Percentiles rank a stretch among this genome's conserved stretches.
Conservation (phyloP, 1,140 invertebrate genomes). For the Pentalonia nigronervosa region DNA sequence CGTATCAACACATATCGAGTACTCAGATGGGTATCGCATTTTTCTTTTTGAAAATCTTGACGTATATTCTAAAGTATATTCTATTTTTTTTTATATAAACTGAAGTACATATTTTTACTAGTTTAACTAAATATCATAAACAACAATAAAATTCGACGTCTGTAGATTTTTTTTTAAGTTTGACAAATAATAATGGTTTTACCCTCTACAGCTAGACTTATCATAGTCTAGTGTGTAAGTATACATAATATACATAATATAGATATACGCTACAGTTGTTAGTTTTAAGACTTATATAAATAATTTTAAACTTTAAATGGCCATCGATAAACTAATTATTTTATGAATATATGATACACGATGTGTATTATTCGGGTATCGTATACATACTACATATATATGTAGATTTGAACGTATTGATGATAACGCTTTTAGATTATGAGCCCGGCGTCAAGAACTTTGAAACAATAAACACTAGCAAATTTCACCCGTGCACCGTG, state of each 20-base stretch:
- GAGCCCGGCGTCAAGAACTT: constrained; percentile 28
- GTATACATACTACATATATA: neutral
- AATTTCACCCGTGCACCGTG: neutral
- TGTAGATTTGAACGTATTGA: neutral
- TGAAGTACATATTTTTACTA: no score
- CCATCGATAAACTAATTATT: neutral
- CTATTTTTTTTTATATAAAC: no score
- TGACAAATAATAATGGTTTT: neutral
- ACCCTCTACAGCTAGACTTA: neutral
- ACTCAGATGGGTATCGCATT: no score
- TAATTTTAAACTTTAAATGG: neutral
- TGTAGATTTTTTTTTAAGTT: neutral
- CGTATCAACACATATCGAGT: no score
- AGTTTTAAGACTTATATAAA: neutral
- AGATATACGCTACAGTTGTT: neutral
- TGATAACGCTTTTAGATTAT: constrained; percentile 35
- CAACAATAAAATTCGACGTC: neutral
- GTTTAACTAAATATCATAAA: no score
- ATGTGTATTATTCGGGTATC: neutral
- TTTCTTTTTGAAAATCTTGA: no score
- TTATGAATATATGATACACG: neutral
- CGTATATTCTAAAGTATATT: no score
- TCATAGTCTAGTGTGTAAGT: neutral
- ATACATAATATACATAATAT: no score
- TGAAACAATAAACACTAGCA: constrained; percentile 15